Base-by-base conservation (phyloP, 2,888 invertebrate species). In the Rhagonycha lutea region DNA sequence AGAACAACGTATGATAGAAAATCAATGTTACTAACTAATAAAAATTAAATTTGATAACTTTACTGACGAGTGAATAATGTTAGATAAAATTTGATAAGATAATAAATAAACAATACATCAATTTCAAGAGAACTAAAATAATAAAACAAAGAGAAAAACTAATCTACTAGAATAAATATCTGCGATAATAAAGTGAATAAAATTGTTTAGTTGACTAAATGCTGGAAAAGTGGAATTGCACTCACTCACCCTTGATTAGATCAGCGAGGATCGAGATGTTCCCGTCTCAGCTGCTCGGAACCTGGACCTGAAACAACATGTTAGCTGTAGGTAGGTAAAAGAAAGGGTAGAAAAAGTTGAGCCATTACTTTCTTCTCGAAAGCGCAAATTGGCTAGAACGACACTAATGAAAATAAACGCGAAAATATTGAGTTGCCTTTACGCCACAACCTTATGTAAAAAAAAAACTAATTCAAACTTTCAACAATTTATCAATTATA, bases 241-340 rank as follows among this genome's bases (percentile, higher is more conserved):
- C 84, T 84, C 80, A 84, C 84, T 84, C 80, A 84, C 84, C 84
- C 81, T 82, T 81, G 81, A 82, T 83, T 81, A 83, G 81, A 82
- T 83, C 81, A 83, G 83, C 82, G 83, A 81, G 78, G 80, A 82
- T 82, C 84, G 84, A 83, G 82, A 81, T 82, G 79, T 79, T 79
- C 78, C 78, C 76, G 78, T 81, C 79, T 79, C 78, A 78, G 79
- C 80, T 78, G 76, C 76, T 76, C 69, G 76, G 73, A 77, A 77
- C 78, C 75, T 81, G 81, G 75, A 76, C 78, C 79, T 82, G 82
- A 77, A 82, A 82, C 79, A 82, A 80, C 78, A 74, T 75, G 74
- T 73, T 76, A 69, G 68, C 32, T 78, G 61, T 72, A 71, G 71
- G 70, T 73, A 65, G 26, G 65, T 69, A 69, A 29, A 65, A 61